phyloP scores from a whole-genome alignment of 2,888 invertebrate genomes.

The Drosophila phalerata region DNA sequence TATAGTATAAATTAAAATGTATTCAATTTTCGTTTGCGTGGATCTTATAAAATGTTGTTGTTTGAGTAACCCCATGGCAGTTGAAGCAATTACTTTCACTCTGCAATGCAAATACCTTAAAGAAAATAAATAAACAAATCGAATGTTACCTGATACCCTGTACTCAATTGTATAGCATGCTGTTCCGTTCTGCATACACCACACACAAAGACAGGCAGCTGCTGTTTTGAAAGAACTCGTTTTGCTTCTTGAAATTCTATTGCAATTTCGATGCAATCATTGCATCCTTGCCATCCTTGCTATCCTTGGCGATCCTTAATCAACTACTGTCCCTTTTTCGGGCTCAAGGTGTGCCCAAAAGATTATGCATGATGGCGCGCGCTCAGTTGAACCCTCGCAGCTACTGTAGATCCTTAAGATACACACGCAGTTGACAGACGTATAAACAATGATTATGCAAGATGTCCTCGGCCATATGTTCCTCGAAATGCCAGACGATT shows the following conservation, averaged over 20 bases:
- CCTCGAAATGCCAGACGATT: slow-evolving; percentile 16
- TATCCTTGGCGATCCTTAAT: slow-evolving; percentile 43
- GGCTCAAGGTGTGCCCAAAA: slow-evolving; percentile 59
- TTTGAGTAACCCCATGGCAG: background rate
- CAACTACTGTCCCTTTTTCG: slow-evolving; percentile 51
- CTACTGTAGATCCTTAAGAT: slow-evolving; percentile 51
- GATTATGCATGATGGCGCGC: slow-evolving; percentile 73
- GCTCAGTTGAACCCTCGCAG: slow-evolving; percentile 6
- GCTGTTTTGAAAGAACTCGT: slow-evolving; percentile 43
- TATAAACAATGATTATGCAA: slow-evolving; percentile 65
- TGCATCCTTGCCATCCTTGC: slow-evolving; percentile 31
- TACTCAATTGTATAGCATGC: slow-evolving; percentile 19
- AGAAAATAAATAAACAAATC: slow-evolving; percentile 51
- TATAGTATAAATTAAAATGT: too few relatives aligned
- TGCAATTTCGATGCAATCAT: slow-evolving; percentile 68
- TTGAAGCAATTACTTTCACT: slow-evolving; percentile 58
- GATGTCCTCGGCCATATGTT: slow-evolving; percentile 55
- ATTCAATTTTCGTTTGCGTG: background rate
- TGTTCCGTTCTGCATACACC: slow-evolving; percentile 56
- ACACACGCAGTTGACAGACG: slow-evolving; percentile 27
- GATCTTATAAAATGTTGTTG: background rate
- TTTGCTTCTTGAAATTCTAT: slow-evolving; percentile 50
- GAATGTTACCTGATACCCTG: slow-evolving; percentile 59
- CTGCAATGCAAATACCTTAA: slow-evolving; percentile 52
- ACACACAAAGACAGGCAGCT: slow-evolving; percentile 49